Percentiles rank a stretch among this genome's conserved stretches.
Conservation (phyloP, 2,113 vertebrate genomes). For the Ophiodon elongatus region DNA sequence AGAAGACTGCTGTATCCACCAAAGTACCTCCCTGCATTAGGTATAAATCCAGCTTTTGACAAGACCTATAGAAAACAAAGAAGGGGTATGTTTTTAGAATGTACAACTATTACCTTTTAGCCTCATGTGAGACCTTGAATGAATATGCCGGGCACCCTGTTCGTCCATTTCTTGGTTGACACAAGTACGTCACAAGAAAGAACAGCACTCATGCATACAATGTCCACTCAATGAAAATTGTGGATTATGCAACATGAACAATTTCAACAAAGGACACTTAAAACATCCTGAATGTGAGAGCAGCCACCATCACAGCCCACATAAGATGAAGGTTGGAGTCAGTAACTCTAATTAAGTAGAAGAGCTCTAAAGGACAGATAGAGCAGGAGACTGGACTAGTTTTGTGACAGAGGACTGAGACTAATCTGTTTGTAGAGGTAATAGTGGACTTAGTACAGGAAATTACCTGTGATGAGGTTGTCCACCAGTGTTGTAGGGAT, state of each 20-base stretch:
- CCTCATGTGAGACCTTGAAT: no score
- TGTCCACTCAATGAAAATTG: no score
- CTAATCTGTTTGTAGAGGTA: not conserved
- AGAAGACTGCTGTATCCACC: no score
- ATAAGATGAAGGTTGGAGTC: not conserved
- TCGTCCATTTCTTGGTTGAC: not conserved
- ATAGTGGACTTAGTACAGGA: not conserved
- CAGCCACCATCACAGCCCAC: not conserved
- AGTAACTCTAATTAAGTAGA: not conserved
- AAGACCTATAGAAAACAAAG: no score
- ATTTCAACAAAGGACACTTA: not conserved
- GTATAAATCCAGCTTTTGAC: no score
- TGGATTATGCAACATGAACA: no score
- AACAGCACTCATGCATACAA: no score
- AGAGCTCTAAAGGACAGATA: not conserved
- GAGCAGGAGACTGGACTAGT: not conserved
- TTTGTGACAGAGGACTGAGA: not conserved
- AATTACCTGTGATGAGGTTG: slow-evolving; percentile 87
- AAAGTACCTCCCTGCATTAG: no score
- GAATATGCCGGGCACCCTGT: no score
- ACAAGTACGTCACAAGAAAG: not conserved
- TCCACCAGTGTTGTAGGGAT: slow-evolving; percentile 88
- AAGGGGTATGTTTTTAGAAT: no score
- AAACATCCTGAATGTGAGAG: not conserved
- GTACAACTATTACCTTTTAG: no score